Base-by-base conservation (phyloP, 2,797 vertebrate species). In the Acanthiza pusilla region DNA sequence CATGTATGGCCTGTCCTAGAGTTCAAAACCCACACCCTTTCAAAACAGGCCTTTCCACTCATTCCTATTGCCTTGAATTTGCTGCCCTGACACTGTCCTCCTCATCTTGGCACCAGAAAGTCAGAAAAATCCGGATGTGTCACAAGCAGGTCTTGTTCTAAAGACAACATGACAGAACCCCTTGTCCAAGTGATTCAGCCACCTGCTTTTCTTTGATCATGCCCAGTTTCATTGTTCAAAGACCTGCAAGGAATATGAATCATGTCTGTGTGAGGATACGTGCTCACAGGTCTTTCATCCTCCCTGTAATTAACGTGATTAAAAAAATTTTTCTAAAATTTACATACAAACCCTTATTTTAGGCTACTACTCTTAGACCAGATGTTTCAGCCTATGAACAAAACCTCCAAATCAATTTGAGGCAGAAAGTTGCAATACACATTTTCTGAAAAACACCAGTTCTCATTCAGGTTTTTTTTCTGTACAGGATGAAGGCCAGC, bases 141-240 rank as follows among this genome's bases (percentile, higher is more conserved):
- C 54, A 84, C 38, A 85, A 53, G 38, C 80, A 82, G 67, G 38
- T 92, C 94, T 87, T 73, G 16, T 67, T 95, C 77, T 76, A 81
- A 91, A 78, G 48, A 62, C 66, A 83, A 29, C 43, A 70, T 10
- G 73, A 13, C 58, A 86, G 60, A 88, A 88, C 23, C 74, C 53
- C 57, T 30, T 71, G 88, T 50, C 92, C 74, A 84, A 92, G 74
- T 89, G 92, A 95, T 85, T 95, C 92, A 95, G 77, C 53, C 84
- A 87, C 86, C 74, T 73, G 73, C 45, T 91, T 68, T 67, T 50
- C 86, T 93, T 92, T 95, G 90, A 95, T 86, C 63, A 0, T 79
- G 36, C 51, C 71, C 87, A 58, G 60, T 27, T 89, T 81, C 60
- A 29, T 7, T 60, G 57, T 76, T 91, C 84, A 95, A 92, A 93